These are phyloP conservation scores for Gastrophysa polygoni DNA, from an alignment of 2,888 invertebrate genomes.

Conservation along the genomic window DNA sequence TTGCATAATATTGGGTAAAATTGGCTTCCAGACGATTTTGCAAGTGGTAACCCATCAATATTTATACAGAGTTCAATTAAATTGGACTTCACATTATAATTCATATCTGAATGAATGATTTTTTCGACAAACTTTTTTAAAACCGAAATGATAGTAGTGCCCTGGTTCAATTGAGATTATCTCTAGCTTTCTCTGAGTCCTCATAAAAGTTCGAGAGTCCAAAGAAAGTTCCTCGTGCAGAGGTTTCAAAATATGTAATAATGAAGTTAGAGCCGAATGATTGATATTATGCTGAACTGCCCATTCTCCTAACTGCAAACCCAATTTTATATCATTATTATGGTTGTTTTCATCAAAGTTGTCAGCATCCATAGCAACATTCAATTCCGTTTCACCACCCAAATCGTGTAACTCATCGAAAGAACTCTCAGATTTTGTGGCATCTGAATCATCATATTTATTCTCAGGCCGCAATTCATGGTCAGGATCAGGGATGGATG, in stretches of 20 bases:
- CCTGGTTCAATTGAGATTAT: conserved; percentile 14
- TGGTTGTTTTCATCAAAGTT: too few species aligned
- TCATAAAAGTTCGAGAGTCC: conserved; percentile 21
- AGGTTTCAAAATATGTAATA: conserved; percentile 11
- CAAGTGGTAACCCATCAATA: conserved; percentile 28
- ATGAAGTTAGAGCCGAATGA: conserved; percentile 1
- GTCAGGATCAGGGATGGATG: too few species aligned
- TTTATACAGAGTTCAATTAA: conserved; percentile 20
- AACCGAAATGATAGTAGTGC: conserved; percentile 14
- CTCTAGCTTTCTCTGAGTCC: conserved; percentile 15
- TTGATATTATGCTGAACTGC: conserved; percentile 2
- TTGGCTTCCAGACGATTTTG: conserved; percentile 30
- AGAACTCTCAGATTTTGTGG: too few species aligned
- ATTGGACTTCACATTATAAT: conserved; percentile 5
- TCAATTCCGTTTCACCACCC: too few species aligned
- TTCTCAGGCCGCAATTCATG: too few species aligned
- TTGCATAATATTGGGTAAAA: conserved; percentile 37
- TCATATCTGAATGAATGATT: conserved; percentile 2
- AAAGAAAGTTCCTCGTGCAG: conserved; percentile 14
- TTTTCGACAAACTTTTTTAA: conserved; percentile 1
- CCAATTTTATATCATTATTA: too few species aligned
- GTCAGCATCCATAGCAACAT: too few species aligned
- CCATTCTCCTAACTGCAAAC: conserved; percentile 2
- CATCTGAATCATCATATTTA: too few species aligned
- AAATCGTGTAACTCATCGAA: too few species aligned